Evolutionary conservation across 2,797 vertebrate species (phyloP).

Genomic region (Enteromius trimaculatus): DNA sequence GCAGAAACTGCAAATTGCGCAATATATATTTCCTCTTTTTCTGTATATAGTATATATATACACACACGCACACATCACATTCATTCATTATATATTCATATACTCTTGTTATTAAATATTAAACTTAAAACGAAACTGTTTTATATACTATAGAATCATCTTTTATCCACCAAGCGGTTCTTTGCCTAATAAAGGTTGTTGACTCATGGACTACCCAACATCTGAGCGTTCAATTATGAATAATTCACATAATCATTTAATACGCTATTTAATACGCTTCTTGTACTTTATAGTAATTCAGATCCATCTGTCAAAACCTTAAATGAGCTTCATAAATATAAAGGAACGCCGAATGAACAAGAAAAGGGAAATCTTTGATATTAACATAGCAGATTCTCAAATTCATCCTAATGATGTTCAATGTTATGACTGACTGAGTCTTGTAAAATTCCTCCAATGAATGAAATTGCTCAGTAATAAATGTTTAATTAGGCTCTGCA

Average conservation of each 20-base stretch:
- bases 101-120: not conserved
- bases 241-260: not conserved
- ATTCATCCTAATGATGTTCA: slow-evolving; percentile 18
- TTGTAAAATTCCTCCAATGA: not conserved
- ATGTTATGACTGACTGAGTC: not conserved
- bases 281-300: not conserved
- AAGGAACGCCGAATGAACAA: not conserved
- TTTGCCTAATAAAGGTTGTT: not conserved
- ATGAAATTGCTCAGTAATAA: slow-evolving; percentile 37
- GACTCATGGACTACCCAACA: not conserved
- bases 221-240: not conserved
- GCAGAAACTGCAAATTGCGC: not conserved
- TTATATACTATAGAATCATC: not conserved
- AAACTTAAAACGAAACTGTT: not conserved
- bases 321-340: slow-evolving; percentile 25
- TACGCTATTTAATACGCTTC: slow-evolving; percentile 4
- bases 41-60: not conserved
- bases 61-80: not conserved
- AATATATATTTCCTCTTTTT: not conserved
- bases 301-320: slow-evolving; percentile 26
- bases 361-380: slow-evolving; percentile 12
- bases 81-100: not conserved
- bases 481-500: slow-evolving; percentile 53
- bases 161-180: not conserved
- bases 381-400: not conserved